Evolutionary conservation across 2,888 invertebrate genomes (phyloP), one percentile per base, ranked within the genome.

Genomic region (Sphaeridia pumilis): DNA sequence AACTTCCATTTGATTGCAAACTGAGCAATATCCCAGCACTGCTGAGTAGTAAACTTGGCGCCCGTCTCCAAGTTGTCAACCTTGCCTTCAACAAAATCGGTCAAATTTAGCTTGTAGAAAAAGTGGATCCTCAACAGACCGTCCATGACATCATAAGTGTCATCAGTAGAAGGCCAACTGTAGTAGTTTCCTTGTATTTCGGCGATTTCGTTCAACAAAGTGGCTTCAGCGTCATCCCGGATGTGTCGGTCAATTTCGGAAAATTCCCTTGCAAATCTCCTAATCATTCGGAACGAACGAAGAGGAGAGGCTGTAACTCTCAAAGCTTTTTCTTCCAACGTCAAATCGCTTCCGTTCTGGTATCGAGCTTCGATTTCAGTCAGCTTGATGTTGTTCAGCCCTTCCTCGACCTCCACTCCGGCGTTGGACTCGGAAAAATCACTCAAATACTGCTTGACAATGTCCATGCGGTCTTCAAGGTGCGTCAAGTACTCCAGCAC

Each of bases 71-170:
- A 25, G 7, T 59, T 62, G 45, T 53, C 52, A 22, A 65, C 56
- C 12, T 56, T 58, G 36, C 63, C 63, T 42, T 52, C 41, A 1
- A 58, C 38, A 47, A 65, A 58, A 58, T 62, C 54, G 12, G 51
- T 35, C 4, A 59, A 46, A 55, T 59, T 55, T 41, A 65, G 47
- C 25, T 59, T 49, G 50, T 65, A 65, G 17, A 65, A 61, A 31
- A 61, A 63, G 36, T 65, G 65, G 10, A 65, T 59, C 27, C 65
- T 50, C 10, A 65, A 52, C 46, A 65, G 50, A 1, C 58, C 61
- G 50, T 61, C 62, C 54, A 65, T 62, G 10, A 60, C 60, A 36
- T 63, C 63, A n/a, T 54, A 56, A 14, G 58, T 49, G 47, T 65
- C 65, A 43, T 58, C 55, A 3, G 57, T 58, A 0, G 51, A 44